Evolutionary conservation across 2,888 invertebrate genomes (phyloP).

Genomic region (Helleia helle): DNA sequence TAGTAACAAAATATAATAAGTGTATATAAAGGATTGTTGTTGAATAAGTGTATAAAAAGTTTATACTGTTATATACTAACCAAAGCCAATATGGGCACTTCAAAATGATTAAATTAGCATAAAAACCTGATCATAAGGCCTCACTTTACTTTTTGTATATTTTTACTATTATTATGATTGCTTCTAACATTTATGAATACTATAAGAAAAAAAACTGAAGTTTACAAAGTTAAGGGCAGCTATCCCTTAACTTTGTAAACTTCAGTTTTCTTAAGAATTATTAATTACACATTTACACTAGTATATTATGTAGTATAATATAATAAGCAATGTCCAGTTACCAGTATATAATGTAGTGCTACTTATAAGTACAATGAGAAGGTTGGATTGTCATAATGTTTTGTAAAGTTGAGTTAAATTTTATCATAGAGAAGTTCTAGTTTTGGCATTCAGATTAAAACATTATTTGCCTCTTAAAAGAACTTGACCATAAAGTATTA

Average conservation of each 20-base stretch:
- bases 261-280: not conserved
- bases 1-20: conserved; percentile 3
- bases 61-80: not conserved
- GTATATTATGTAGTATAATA: not conserved
- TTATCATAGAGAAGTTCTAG: too few species aligned
- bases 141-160: conserved; percentile 5
- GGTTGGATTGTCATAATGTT: too few species aligned
- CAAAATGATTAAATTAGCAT: not conserved
- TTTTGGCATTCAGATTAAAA: too few species aligned
- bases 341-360: not conserved
- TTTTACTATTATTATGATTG: not conserved
- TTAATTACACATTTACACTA: not conserved
- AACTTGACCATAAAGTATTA: too few species aligned
- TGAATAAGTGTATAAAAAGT: too few species aligned
- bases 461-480: too few species aligned
- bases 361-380: not conserved
- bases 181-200: not conserved
- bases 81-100: conserved; percentile 1
- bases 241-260: not conserved
- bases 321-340: not conserved
- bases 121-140: conserved; percentile 3
- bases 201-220: not conserved
- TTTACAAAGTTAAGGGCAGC: too few species aligned
- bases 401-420: too few species aligned
- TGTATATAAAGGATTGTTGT: not conserved